Percentiles rank a stretch among this genome's conserved stretches.
Conservation (phyloP, 1,140 invertebrate species). For the Sweltsa coloradensis region DNA sequence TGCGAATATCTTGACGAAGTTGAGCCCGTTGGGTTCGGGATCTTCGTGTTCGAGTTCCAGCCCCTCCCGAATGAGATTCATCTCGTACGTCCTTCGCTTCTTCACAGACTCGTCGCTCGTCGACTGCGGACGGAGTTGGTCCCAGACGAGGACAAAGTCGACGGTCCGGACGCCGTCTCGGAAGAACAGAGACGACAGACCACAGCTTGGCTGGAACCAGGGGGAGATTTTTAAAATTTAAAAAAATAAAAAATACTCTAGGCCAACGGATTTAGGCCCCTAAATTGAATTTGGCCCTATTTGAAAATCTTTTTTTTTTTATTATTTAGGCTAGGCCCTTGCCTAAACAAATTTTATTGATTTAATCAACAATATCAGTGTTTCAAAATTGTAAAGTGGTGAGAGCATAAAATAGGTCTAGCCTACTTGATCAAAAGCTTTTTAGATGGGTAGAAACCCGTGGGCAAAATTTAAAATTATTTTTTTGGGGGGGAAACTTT, state of each 20-base stretch:
- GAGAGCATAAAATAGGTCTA: background rate
- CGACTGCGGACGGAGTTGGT: constrained; percentile 34
- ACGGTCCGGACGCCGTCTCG: constrained; percentile 52
- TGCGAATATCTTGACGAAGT: constrained; percentile 75
- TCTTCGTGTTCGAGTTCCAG: constrained; percentile 43
- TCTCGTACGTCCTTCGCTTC: constrained; percentile 40
- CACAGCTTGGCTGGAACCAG: background rate
- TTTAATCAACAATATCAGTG: too few relatives aligned
- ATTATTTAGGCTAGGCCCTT: background rate
- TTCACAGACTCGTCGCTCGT: constrained; percentile 30
- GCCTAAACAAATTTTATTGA: background rate
- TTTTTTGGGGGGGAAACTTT: background rate
- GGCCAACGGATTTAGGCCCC: background rate
- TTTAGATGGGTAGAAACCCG: background rate
- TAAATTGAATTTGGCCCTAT: background rate
- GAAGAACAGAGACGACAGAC: constrained; percentile 28
- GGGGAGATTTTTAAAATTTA: background rate
- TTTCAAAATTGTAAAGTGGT: too few relatives aligned
- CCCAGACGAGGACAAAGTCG: constrained; percentile 68
- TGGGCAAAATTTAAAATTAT: background rate
- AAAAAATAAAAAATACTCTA: background rate
- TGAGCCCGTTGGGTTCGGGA: constrained; percentile 39
- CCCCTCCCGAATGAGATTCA: constrained; percentile 52
- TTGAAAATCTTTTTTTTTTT: background rate
- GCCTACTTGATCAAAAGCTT: background rate